phyloP scores from a whole-genome alignment of 2,113 vertebrate species.

The Ctenodactylus gundi region DNA sequence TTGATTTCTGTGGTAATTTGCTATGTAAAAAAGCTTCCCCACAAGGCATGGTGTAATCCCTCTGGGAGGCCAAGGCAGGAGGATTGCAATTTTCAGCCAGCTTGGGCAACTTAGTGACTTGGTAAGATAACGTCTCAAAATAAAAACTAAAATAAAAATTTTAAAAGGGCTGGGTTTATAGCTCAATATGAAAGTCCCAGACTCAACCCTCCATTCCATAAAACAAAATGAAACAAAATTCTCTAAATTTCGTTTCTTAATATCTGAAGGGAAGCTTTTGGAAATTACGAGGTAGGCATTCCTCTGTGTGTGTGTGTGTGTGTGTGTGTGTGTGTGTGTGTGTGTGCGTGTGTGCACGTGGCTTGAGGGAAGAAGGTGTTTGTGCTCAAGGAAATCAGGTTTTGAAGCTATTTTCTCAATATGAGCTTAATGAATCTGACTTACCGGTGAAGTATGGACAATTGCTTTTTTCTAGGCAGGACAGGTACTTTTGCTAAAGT shows the following conservation, averaged over 20 bases:
- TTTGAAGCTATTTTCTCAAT: neutral
- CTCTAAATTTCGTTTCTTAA: neutral
- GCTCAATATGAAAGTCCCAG: no score
- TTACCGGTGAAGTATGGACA: constrained; percentile 20
- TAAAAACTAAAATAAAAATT: no score
- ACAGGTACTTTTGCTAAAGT: neutral
- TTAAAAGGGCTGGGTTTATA: no score
- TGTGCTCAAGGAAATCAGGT: neutral
- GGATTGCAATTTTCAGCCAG: no score
- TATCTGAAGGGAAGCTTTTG: constrained; percentile 8
- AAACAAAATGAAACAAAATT: neutral
- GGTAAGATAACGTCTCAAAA: no score
- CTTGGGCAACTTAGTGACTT: no score
- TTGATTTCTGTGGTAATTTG: neutral
- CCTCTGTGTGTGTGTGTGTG: no score
- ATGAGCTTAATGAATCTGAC: neutral
- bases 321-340: neutral
- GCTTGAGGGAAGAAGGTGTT: neutral
- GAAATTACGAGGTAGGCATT: neutral
- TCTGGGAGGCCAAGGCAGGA: neutral
- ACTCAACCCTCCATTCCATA: neutral
- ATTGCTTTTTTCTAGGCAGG: neutral
- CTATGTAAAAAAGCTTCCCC: neutral
- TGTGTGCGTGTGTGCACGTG: no score
- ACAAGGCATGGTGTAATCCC: neutral